These are phyloP conservation scores for Melitaea athalia DNA, from an alignment of 2,888 invertebrate genomes.

Conservation along the genomic window DNA sequence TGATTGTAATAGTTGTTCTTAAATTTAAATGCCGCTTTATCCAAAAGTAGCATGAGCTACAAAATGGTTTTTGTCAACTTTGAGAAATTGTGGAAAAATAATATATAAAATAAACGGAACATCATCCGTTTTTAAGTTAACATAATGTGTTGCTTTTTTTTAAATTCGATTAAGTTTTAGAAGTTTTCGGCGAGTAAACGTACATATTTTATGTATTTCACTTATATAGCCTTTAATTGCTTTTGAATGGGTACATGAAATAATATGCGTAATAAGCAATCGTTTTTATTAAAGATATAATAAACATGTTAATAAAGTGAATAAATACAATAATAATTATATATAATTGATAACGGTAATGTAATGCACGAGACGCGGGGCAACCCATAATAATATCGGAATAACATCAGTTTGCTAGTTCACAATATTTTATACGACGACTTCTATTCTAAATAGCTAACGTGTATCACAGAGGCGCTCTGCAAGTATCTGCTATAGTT, in stretches of 20 bases:
- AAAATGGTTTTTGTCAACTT: too few species aligned
- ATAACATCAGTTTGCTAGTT: conserved; percentile 58
- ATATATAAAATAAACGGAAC: too few species aligned
- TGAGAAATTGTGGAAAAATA: too few species aligned
- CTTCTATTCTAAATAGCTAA: conserved; percentile 66
- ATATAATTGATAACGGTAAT: conserved; percentile 66
- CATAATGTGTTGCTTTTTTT: too few species aligned
- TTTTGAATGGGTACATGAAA: conserved; percentile 33
- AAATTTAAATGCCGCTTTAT: too few species aligned
- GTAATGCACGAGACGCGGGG: conserved; percentile 64
- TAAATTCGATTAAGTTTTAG: too few species aligned
- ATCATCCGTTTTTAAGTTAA: too few species aligned
- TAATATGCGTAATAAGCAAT: conserved; percentile 65
- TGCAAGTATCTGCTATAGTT: conserved; percentile 55
- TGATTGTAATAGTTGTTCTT: too few species aligned
- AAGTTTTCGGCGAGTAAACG: too few species aligned
- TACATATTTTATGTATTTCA: too few species aligned
- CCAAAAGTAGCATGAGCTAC: too few species aligned
- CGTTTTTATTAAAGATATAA: conserved; percentile 81
- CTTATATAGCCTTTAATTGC: conserved; percentile 4
- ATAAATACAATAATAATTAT: conserved; percentile 76
- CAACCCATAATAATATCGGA: conserved; percentile 55
- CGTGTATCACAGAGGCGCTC: conserved; percentile 76
- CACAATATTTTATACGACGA: conserved; percentile 57
- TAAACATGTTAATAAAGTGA: conserved; percentile 82